Percentiles rank a stretch among this genome's conserved stretches.
phyloP scores from a whole-genome alignment of 2,797 vertebrate species.

The Pteronotus mesoamericanus region DNA sequence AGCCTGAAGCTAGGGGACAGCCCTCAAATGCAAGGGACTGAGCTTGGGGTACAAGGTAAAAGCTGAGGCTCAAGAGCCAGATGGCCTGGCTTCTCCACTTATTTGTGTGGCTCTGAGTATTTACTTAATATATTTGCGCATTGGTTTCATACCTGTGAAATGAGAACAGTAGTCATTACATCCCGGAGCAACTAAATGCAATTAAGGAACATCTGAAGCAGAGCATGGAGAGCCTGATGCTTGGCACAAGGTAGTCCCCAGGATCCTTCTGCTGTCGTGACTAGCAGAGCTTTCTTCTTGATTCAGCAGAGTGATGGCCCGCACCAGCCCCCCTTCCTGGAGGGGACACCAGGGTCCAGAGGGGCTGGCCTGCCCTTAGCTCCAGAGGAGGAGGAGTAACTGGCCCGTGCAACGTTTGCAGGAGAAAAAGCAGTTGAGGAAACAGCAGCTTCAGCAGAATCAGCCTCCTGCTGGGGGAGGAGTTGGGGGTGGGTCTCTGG shows the following conservation, averaged over 20 bases:
- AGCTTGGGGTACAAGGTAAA: neutral
- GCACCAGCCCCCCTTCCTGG: neutral
- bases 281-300: neutral
- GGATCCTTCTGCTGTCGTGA: neutral
- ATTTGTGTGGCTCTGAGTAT: neutral
- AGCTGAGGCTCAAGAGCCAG: neutral
- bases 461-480: neutral
- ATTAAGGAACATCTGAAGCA: neutral
- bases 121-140: neutral
- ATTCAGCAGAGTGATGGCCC: neutral
- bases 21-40: neutral
- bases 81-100: neutral
- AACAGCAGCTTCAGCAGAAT: constrained; percentile 58
- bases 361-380: neutral
- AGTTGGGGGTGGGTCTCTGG: neutral
- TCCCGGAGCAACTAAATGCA: neutral
- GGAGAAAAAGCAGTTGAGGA: neutral
- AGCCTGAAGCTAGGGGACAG: neutral
- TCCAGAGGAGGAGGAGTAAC: neutral
- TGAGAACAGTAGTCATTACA: neutral
- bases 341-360: neutral
- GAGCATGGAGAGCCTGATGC: neutral
- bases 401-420: neutral
- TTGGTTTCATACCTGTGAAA: neutral
- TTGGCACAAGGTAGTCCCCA: neutral